phyloP scores from a whole-genome alignment of 2,113 vertebrate genomes.

The Prunella himalayana region DNA sequence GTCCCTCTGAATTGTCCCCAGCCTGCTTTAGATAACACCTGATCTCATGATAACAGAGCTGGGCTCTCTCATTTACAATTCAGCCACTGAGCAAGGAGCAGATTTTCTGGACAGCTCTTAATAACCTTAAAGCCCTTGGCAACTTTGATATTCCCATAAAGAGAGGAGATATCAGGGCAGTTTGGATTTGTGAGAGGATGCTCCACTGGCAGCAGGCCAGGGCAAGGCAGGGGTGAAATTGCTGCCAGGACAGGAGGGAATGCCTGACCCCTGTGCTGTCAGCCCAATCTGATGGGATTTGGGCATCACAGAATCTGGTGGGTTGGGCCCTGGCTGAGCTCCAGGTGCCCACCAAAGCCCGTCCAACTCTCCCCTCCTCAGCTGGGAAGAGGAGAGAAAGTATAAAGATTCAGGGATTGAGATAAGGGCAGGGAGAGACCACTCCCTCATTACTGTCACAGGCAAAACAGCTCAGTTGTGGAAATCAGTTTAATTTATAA shows the following conservation, averaged over 20 bases:
- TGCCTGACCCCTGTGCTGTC: neutral
- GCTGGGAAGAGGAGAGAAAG: too few species aligned
- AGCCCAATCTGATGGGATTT: neutral
- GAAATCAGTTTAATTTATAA: too few species aligned
- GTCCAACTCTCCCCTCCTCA: too few species aligned
- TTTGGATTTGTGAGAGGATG: neutral
- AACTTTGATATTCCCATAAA: neutral
- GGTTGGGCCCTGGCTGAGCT: too few species aligned
- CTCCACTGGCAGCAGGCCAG: neutral
- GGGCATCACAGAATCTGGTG: neutral
- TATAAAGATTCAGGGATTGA: too few species aligned
- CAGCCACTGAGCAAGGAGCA: neutral
- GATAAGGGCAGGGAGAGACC: too few species aligned
- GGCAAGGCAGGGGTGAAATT: neutral
- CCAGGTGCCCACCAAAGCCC: too few species aligned
- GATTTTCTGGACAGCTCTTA: neutral
- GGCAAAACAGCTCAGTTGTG: too few species aligned
- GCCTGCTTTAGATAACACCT: conserved; percentile 3
- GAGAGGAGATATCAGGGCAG: neutral
- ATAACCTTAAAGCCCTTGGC: conserved; percentile 29
- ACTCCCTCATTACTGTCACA: too few species aligned
- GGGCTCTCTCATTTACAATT: neutral
- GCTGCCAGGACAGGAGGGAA: neutral
- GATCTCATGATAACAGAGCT: neutral
- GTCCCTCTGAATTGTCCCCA: neutral